A percentile compares a stretch with the other conserved stretches of the same genome.
Conservation (phyloP, 2,113 vertebrate genomes). For the Daboia siamensis region DNA sequence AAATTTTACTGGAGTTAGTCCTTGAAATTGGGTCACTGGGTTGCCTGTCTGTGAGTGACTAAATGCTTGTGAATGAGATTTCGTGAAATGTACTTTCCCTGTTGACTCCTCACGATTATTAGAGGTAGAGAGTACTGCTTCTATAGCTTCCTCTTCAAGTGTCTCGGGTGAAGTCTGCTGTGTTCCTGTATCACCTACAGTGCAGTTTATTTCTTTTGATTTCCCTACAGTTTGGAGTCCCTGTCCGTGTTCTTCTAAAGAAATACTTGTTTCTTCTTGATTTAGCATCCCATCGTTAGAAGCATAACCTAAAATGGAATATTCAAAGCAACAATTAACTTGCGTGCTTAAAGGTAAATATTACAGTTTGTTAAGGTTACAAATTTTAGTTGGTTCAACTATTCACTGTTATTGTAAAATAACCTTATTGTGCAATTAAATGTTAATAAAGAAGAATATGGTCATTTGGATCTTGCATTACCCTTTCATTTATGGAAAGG, state of each 20-base stretch:
- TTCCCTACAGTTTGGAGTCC: constrained; percentile 48
- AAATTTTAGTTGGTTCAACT: neutral
- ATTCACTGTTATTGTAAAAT: neutral
- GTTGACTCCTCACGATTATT: constrained; percentile 42
- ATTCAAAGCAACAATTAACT: constrained; percentile 31
- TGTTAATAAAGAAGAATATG: neutral
- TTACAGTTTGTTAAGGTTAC: neutral
- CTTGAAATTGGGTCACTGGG: constrained; percentile 41
- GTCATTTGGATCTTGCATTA: neutral
- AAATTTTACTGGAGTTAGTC: constrained; percentile 70
- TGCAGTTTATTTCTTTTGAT: constrained; percentile 50
- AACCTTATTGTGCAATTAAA: neutral
- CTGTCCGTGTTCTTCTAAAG: constrained; percentile 62
- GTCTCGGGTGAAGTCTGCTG: constrained; percentile 31
- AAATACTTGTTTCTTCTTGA: constrained; percentile 43
- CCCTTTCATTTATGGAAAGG: neutral
- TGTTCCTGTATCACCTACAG: constrained; percentile 25
- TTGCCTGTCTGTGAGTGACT: constrained; percentile 42
- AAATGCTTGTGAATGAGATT: constrained; percentile 34
- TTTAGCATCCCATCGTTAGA: constrained; percentile 40
- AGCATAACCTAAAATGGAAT: constrained; percentile 55
- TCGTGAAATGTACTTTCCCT: constrained; percentile 39
- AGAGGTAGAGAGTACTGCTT: constrained; percentile 21
- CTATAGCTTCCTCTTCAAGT: constrained; percentile 44
- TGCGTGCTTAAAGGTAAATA: constrained; percentile 6